Percentiles rank a stretch among this genome's conserved stretches.
These are phyloP conservation scores for Saturnia japonica DNA, from an alignment of 2,888 invertebrate genomes.

Conservation along the genomic window DNA sequence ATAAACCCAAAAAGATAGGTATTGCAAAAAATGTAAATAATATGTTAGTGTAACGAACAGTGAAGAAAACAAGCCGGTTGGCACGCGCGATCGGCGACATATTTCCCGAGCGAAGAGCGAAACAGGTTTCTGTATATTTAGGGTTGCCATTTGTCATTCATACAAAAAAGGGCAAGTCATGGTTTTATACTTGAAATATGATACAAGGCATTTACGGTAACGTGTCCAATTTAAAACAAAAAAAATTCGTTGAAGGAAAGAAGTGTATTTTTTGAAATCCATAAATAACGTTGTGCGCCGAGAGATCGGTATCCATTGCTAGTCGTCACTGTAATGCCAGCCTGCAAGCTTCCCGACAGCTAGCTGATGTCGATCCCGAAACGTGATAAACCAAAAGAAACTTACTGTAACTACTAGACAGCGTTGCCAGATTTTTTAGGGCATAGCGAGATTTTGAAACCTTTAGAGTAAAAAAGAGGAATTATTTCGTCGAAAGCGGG, in stretches of 20 bases:
- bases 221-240: neutral
- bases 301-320: no score
- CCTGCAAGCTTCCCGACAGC: no score
- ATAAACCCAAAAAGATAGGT: slow-evolving; percentile 7
- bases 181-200: neutral
- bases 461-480: no score
- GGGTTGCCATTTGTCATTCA: slow-evolving; percentile 21
- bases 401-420: no score
- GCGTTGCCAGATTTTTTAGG: no score
- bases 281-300: no score
- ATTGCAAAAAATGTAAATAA: slow-evolving; percentile 47
- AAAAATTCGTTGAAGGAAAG: neutral
- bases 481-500: no score
- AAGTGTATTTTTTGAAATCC: no score
- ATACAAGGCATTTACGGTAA: neutral
- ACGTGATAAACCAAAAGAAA: no score
- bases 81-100: slow-evolving; percentile 73
- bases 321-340: no score
- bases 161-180: slow-evolving; percentile 15
- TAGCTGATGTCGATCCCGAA: no score
- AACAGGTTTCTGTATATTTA: slow-evolving; percentile 63
- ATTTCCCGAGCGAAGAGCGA: slow-evolving; percentile 68
- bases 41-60: slow-evolving; percentile 58
- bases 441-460: no score
- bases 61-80: slow-evolving; percentile 59